Percentiles rank a stretch among this genome's conserved stretches.
phyloP scores from a whole-genome alignment of 2,888 invertebrate genomes.

The Dioctria linearis region DNA sequence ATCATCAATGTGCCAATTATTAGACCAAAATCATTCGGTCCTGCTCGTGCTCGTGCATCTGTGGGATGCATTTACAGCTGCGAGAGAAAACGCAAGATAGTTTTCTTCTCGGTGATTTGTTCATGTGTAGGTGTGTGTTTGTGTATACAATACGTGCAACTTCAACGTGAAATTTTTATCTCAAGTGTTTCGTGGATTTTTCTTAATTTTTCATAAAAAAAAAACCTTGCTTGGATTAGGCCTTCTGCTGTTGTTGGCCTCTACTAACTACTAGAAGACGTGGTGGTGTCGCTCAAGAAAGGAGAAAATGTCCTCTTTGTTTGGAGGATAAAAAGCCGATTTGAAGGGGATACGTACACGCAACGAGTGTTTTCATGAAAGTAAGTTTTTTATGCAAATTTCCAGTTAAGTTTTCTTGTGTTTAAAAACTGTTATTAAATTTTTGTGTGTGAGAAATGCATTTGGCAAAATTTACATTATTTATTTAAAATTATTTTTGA shows the following conservation, averaged over 20 bases:
- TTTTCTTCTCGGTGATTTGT: background rate
- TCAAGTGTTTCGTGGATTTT: conserved; percentile 18
- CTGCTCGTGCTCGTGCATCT: conserved; percentile 30
- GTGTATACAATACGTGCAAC: background rate
- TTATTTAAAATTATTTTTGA: conserved; percentile 1
- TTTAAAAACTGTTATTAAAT: too few species aligned
- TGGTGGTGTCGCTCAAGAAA: background rate
- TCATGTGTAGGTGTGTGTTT: background rate
- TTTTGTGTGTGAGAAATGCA: too few species aligned
- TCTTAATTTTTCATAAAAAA: background rate
- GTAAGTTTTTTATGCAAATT: background rate
- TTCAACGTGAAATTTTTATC: background rate
- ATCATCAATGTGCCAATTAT: conserved; percentile 39
- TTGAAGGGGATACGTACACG: background rate
- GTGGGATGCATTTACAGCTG: conserved; percentile 25
- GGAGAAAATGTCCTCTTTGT: background rate
- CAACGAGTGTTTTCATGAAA: background rate
- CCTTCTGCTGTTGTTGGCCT: background rate
- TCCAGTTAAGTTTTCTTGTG: background rate
- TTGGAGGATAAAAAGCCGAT: conserved; percentile 8
- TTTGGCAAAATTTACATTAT: background rate
- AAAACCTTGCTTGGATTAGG: background rate
- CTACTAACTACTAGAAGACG: background rate
- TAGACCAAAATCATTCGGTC: conserved; percentile 15
- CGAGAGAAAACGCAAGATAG: conserved; percentile 20